These are phyloP conservation scores for Megalurothrips usitatus DNA, from an alignment of 2,888 invertebrate species.

Conservation along the genomic window DNA sequence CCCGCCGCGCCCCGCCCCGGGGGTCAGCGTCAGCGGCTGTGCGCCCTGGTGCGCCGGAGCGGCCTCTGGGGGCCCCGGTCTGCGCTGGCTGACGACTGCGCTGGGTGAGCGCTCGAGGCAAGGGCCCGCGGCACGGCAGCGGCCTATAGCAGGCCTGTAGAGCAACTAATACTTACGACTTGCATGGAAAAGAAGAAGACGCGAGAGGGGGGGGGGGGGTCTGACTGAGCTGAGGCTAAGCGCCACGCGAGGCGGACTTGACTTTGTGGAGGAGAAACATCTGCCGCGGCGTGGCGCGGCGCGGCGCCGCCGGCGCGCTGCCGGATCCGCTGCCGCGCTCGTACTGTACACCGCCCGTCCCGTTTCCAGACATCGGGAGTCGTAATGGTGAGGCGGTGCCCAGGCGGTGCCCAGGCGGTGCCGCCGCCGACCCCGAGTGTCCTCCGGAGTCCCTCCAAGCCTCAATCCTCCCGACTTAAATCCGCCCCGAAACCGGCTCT, in stretches of 20 bases:
- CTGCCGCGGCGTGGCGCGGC: background rate
- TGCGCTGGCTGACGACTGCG: background rate
- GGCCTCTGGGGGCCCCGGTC: background rate
- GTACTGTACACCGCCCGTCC: background rate
- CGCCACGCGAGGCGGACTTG: background rate
- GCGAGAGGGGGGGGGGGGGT: background rate
- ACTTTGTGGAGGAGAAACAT: background rate
- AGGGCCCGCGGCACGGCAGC: background rate
- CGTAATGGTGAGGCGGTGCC: background rate
- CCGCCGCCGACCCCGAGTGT: background rate
- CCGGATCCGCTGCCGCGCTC: background rate
- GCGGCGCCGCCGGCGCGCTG: background rate
- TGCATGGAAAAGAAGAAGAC: background rate
- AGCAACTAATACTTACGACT: background rate
- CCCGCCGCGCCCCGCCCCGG: background rate
- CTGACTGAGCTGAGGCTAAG: background rate
- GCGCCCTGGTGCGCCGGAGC: background rate
- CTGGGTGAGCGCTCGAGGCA: background rate
- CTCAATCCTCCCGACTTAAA: too few species aligned
- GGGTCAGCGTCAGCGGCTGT: background rate
- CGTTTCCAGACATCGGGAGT: background rate
- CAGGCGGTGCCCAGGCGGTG: background rate
- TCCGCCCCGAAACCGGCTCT: too few species aligned
- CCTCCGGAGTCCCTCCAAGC: too few species aligned
- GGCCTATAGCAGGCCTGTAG: background rate